phyloP scores from a whole-genome alignment of 1,140 invertebrate genomes.

The Bombus confusus region DNA sequence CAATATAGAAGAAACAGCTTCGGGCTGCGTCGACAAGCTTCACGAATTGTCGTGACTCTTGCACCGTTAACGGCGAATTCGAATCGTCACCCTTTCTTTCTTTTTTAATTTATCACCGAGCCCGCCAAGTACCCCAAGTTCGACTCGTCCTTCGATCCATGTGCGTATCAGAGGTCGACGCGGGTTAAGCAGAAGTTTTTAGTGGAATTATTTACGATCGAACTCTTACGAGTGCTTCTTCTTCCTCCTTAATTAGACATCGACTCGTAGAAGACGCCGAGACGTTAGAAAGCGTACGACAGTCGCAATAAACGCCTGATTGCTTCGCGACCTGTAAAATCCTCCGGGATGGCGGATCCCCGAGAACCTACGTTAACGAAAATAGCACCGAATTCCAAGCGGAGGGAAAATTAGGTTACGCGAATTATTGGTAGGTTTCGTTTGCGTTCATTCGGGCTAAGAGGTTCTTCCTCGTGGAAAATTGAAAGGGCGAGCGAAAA shows the following conservation, averaged over 20 bases:
- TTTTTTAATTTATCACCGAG: slow-evolving; percentile 53
- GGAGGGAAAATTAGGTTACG: not conserved
- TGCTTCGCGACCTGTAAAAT: slow-evolving; percentile 10
- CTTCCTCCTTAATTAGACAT: slow-evolving; percentile 47
- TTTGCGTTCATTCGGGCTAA: no score
- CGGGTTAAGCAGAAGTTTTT: slow-evolving; percentile 60
- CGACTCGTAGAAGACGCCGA: slow-evolving; percentile 9
- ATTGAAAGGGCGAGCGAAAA: no score
- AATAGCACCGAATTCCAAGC: not conserved
- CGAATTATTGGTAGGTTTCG: no score
- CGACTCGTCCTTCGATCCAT: slow-evolving; percentile 2
- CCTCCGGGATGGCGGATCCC: not conserved
- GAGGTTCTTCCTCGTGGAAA: no score
- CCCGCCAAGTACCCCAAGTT: not conserved
- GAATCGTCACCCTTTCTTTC: slow-evolving; percentile 4
- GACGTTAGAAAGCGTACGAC: slow-evolving; percentile 39
- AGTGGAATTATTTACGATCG: slow-evolving; percentile 33
- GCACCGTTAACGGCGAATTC: slow-evolving; percentile 8
- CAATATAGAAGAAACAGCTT: not conserved
- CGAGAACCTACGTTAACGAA: not conserved
- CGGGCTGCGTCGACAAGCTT: not conserved
- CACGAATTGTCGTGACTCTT: slow-evolving; percentile 26
- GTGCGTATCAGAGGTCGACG: slow-evolving; percentile 28
- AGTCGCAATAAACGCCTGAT: slow-evolving; percentile 37
- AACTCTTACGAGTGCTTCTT: not conserved